Conservation (phyloP, 2,113 vertebrate genomes). For the Cygnus atratus region DNA sequence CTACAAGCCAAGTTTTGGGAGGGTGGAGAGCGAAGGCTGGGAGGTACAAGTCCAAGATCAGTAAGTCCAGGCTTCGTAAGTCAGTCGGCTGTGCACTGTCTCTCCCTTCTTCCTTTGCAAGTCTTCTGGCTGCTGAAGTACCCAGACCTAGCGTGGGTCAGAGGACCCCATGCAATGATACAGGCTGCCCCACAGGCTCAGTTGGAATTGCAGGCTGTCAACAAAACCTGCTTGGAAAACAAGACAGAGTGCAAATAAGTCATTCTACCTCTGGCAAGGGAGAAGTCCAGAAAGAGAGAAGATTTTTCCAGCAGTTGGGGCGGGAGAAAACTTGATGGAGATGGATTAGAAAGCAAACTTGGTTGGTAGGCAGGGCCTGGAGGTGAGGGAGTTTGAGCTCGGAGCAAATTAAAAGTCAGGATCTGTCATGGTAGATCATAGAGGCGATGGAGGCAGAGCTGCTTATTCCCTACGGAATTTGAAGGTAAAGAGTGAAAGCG, state of each 20-base stretch:
- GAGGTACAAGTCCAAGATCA: not conserved
- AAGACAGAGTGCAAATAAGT: not conserved
- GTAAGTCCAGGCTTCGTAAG: not conserved
- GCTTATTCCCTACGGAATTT: not conserved
- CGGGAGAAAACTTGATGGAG: accelerated
- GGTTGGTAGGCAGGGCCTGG: not conserved
- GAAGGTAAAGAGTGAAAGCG: not conserved
- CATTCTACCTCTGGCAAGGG: not conserved
- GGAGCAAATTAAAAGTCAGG: not conserved
- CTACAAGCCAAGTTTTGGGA: not conserved
- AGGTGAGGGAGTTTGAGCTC: not conserved
- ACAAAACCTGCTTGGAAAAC: slow-evolving; percentile 11
- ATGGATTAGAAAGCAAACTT: not conserved
- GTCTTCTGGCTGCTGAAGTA: not conserved
- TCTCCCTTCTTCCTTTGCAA: not conserved
- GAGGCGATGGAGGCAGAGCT: not conserved
- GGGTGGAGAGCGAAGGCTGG: slow-evolving; percentile 2
- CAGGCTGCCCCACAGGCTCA: not conserved
- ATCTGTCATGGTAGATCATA: not conserved
- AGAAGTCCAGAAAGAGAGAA: not conserved
- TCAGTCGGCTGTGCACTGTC: not conserved
- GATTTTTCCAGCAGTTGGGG: not conserved
- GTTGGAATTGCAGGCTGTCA: slow-evolving; percentile 7
- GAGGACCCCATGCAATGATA: not conserved
- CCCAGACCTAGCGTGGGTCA: not conserved